Percentiles rank a stretch among this genome's conserved stretches.
Evolutionary conservation across 2,113 vertebrate genomes (phyloP).

Genomic region (Chaetodon auriga): DNA sequence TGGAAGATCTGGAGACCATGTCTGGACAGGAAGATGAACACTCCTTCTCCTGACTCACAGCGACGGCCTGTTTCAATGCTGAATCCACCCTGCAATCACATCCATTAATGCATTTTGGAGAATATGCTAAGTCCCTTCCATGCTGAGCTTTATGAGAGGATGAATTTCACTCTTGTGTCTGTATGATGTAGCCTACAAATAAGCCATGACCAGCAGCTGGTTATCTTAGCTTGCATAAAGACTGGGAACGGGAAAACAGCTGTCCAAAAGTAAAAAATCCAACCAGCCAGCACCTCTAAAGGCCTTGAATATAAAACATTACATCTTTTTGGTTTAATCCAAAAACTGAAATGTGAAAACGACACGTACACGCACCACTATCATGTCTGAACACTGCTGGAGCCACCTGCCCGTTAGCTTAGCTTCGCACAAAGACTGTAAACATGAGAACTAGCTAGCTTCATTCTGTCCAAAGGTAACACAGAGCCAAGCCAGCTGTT

Average conservation of each 20-base stretch:
- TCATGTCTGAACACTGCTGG: too few relatives aligned
- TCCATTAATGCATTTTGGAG: constrained; percentile 13
- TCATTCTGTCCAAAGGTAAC: too few relatives aligned
- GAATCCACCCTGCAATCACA: constrained; percentile 81
- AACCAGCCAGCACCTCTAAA: not conserved
- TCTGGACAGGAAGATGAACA: constrained; percentile 88
- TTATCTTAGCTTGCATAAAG: not conserved
- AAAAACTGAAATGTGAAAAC: not conserved
- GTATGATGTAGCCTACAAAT: too few relatives aligned
- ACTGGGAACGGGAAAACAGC: not conserved
- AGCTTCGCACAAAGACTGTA: not conserved
- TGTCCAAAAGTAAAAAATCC: not conserved
- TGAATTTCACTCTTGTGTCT: not conserved
- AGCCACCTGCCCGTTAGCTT: not conserved
- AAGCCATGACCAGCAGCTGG: not conserved
- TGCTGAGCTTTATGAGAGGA: not conserved
- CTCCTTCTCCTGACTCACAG: constrained; percentile 89
- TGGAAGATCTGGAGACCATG: constrained; percentile 82
- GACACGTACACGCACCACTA: too few relatives aligned
- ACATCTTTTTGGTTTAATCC: not conserved
- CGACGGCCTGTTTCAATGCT: constrained; percentile 90
- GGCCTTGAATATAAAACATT: not conserved
- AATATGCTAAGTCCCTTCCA: not conserved
- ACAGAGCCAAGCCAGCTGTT: too few relatives aligned
- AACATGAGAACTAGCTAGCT: too few relatives aligned